Evolutionary conservation across 2,797 vertebrate species (phyloP).

Genomic region (Etheostoma perlongum): DNA sequence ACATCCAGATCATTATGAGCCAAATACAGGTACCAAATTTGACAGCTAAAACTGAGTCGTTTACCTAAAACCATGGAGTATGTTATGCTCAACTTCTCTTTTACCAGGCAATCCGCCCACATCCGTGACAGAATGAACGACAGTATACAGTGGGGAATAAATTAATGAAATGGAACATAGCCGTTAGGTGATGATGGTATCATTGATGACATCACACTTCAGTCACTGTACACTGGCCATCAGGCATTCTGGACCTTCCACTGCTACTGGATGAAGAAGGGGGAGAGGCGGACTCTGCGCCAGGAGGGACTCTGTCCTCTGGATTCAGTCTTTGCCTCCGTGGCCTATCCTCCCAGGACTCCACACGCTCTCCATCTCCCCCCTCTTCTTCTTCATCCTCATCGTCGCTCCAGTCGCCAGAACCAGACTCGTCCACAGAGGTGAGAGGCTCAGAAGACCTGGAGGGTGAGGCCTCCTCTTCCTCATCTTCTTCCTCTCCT

Average conservation of each 20-base stretch:
- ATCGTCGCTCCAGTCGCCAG: constrained; percentile 91
- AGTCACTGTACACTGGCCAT: constrained; percentile 98
- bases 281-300: constrained; percentile 78
- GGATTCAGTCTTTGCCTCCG: constrained; percentile 92
- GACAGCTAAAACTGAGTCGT: constrained; percentile 8
- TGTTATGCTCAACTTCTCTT: constrained; percentile 24
- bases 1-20: constrained; percentile 25
- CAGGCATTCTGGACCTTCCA: constrained; percentile 94
- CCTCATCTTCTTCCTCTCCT: constrained; percentile 91
- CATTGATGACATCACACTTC: constrained; percentile 90
- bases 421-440: constrained; percentile 91
- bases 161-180: constrained; percentile 70
- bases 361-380: constrained; percentile 76
- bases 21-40: constrained; percentile 16
- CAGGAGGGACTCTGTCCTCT: constrained; percentile 86
- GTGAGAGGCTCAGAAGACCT: constrained; percentile 87
- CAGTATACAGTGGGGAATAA: constrained; percentile 71
- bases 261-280: constrained; percentile 81
- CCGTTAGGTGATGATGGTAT: constrained; percentile 59
- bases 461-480: constrained; percentile 87
- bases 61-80: constrained; percentile 34
- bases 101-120: constrained; percentile 46
- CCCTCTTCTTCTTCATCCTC: constrained; percentile 82
- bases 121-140: constrained; percentile 58
- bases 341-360: constrained; percentile 77